These are phyloP conservation scores for Chauna torquata DNA, from an alignment of 2,113 vertebrate genomes.

Conservation along the genomic window DNA sequence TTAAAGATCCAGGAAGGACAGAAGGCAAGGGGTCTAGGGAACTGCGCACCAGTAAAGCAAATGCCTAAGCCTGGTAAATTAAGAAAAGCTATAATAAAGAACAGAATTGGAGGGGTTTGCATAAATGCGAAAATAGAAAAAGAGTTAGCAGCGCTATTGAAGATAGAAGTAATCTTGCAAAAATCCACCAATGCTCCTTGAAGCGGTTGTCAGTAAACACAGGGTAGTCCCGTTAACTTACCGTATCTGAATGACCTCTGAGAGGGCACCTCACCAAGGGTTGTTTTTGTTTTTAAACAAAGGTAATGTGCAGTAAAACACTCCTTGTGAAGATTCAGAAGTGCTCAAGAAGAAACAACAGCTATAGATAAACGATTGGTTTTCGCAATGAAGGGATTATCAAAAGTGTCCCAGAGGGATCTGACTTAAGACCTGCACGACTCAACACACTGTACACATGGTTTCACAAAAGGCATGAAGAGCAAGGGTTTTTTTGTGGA, in stretches of 20 bases:
- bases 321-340: neutral
- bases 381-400: neutral
- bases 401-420: neutral
- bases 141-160: neutral
- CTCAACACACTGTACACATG: fast-evolving
- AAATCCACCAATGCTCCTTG: neutral
- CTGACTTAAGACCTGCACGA: neutral
- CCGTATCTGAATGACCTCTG: neutral
- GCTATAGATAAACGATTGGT: neutral
- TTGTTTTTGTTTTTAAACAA: neutral
- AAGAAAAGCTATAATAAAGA: neutral
- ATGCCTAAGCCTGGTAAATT: neutral
- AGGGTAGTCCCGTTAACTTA: neutral
- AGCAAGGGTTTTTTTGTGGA: neutral
- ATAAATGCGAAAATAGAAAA: neutral
- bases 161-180: neutral
- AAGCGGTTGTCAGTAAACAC: neutral
- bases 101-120: neutral
- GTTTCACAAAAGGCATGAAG: neutral
- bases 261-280: neutral
- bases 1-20: neutral
- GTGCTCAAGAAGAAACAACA: neutral
- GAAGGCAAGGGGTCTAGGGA: neutral
- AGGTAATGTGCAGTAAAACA: neutral
- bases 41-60: neutral